Evolutionary conservation across 1,140 invertebrate genomes (phyloP).

Genomic region (Pseudomyrmex concolor): DNA sequence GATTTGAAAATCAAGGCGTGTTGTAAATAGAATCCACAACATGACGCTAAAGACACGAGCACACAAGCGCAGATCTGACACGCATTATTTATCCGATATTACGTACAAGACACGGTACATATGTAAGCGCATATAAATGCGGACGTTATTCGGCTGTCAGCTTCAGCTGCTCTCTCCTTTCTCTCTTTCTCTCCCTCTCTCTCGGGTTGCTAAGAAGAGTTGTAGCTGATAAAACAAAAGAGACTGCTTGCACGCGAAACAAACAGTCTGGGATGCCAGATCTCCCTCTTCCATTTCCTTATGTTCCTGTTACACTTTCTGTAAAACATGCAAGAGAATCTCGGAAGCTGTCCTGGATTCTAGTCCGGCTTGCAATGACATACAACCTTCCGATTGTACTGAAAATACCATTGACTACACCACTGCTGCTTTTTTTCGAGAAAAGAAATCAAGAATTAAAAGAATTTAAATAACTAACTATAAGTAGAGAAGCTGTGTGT

Average conservation of each 20-base stretch:
- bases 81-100: conserved; percentile 57
- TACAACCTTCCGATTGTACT: not conserved
- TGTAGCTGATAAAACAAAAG: conserved; percentile 66
- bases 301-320: conserved; percentile 30
- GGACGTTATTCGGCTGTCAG: conserved; percentile 57
- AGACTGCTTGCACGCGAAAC: conserved; percentile 47
- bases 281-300: conserved; percentile 54
- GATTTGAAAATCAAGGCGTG: conserved; percentile 20
- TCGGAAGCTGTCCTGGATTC: conserved; percentile 28
- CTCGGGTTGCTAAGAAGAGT: conserved; percentile 48
- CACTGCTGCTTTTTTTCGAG: not conserved
- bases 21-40: not conserved
- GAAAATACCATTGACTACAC: conserved; percentile 13
- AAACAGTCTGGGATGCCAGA: conserved; percentile 48
- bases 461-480: conserved; percentile 4
- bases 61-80: not conserved
- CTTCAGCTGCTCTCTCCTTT: conserved; percentile 43
- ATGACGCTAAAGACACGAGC: not conserved
- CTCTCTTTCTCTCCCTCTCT: not conserved
- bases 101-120: conserved; percentile 21
- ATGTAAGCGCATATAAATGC: conserved; percentile 46
- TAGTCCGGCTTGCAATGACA: not conserved
- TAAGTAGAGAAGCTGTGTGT: conserved; percentile 18
- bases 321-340: conserved; percentile 51
- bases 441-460: conserved; percentile 13